phyloP scores from a whole-genome alignment of 53 echinoderm and acorn worm genomes.

The Antedon mediterranea region DNA sequence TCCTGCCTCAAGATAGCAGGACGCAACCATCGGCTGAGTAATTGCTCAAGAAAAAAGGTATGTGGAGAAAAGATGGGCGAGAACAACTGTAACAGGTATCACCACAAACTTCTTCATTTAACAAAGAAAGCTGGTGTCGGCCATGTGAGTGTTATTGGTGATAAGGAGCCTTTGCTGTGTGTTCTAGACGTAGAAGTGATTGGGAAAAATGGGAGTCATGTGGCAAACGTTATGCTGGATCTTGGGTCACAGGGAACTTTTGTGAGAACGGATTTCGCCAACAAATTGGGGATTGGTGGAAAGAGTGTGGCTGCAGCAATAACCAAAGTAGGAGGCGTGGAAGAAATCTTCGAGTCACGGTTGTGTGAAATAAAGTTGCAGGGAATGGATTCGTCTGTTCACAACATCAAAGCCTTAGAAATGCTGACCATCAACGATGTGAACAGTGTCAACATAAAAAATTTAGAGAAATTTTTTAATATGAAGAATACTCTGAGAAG shows the following conservation, averaged over 20 bases:
- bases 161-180: neutral
- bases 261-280: slow-evolving; percentile 5
- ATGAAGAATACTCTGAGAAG: slow-evolving; percentile 11
- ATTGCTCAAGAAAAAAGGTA: slow-evolving; percentile 11
- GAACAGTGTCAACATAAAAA: neutral
- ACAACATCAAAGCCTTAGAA: slow-evolving; percentile 1
- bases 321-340: slow-evolving; percentile 11
- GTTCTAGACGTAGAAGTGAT: neutral
- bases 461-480: slow-evolving; percentile 1
- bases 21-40: slow-evolving; percentile 11
- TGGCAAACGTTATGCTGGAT: slow-evolving; percentile 15
- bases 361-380: neutral
- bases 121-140: neutral
- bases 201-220: neutral
- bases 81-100: neutral
- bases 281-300: neutral
- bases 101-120: slow-evolving; percentile 11
- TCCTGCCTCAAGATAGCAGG: slow-evolving; percentile 20
- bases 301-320: slow-evolving; percentile 5
- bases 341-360: slow-evolving; percentile 5
- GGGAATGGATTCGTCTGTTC: neutral
- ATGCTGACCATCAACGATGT: slow-evolving; percentile 2
- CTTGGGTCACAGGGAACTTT: slow-evolving; percentile 9
- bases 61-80: slow-evolving; percentile 9
- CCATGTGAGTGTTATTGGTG: neutral